A percentile compares a stretch with the other conserved stretches of the same genome.
Conservation (phyloP, 53 echinoderm and acorn worm species). For the Pentamera pediparva region DNA sequence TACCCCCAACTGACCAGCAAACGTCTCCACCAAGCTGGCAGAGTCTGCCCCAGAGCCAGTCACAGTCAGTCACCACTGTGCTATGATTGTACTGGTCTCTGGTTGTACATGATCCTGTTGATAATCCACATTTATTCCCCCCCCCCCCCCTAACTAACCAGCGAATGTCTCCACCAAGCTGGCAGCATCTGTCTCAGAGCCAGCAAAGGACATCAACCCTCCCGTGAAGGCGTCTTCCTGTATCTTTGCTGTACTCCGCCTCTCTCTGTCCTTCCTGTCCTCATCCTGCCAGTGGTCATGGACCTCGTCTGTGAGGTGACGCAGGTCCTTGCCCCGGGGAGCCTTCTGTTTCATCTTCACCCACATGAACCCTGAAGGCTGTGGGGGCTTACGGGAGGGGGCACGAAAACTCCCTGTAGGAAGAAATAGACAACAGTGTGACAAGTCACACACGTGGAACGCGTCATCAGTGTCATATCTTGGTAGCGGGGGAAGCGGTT, state of each 20-base stretch:
- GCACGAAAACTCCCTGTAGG: slow-evolving; percentile 43
- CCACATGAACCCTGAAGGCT: slow-evolving; percentile 74
- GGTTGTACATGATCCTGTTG: not conserved
- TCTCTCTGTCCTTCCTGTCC: slow-evolving; percentile 60
- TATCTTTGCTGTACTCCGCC: slow-evolving; percentile 57
- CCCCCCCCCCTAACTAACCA: slow-evolving; percentile 32
- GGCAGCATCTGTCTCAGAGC: slow-evolving; percentile 19
- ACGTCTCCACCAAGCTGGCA: too few relatives aligned
- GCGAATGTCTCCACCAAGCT: slow-evolving; percentile 82
- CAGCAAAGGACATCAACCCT: slow-evolving; percentile 85
- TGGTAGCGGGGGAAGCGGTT: too few relatives aligned
- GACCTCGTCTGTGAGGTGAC: slow-evolving; percentile 61
- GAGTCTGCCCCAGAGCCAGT: too few relatives aligned
- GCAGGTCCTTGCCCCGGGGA: slow-evolving; percentile 37
- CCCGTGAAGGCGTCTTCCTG: slow-evolving; percentile 71
- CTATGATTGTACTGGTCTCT: not conserved
- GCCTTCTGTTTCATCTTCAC: slow-evolving; percentile 72
- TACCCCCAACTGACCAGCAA: too few relatives aligned
- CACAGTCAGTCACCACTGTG: too few relatives aligned
- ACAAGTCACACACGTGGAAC: too few relatives aligned
- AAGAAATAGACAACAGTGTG: too few relatives aligned
- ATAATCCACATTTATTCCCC: not conserved
- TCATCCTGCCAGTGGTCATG: slow-evolving; percentile 82
- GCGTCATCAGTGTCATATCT: too few relatives aligned
- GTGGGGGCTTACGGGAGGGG: slow-evolving; percentile 72